Conservation (phyloP, 2,113 vertebrate genomes). For the Sardina pilchardus region DNA sequence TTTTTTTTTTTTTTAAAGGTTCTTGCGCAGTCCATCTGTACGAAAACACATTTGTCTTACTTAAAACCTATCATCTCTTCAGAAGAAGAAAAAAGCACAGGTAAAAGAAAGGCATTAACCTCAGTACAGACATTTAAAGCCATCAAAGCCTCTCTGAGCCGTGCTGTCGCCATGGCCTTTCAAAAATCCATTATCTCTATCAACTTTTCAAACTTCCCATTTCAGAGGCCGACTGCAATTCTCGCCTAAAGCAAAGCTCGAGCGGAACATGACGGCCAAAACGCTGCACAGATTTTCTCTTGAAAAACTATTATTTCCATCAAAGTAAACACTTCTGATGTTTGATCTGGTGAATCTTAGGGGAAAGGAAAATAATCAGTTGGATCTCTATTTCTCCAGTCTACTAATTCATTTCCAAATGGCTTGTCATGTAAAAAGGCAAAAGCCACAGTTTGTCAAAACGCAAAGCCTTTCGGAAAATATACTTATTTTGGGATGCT, state of each 20-base stretch:
- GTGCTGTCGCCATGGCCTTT: constrained; percentile 56
- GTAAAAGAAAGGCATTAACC: constrained; percentile 36
- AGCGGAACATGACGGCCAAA: background rate
- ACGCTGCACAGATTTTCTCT: background rate
- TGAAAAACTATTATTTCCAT: constrained; percentile 51
- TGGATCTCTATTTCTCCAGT: background rate
- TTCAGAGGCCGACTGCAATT: background rate
- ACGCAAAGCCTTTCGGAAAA: background rate
- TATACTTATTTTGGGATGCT: background rate
- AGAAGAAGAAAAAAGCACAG: background rate
- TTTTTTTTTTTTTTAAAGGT: background rate
- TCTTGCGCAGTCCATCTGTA: background rate
- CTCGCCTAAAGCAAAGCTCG: background rate
- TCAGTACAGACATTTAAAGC: constrained; percentile 45
- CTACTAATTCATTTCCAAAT: background rate
- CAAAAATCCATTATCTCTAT: constrained; percentile 56
- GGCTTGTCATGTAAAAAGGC: background rate
- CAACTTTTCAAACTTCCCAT: constrained; percentile 57
- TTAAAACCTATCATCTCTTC: background rate
- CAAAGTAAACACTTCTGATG: background rate
- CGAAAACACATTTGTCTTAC: background rate
- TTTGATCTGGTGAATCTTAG: background rate
- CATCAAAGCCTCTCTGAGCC: constrained; percentile 50
- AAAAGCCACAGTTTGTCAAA: background rate
- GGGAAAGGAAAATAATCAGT: background rate